Evolutionary conservation across 2,888 invertebrate genomes (phyloP), one percentile per base, ranked within the genome.

Genomic region (Griposia aprilina): DNA sequence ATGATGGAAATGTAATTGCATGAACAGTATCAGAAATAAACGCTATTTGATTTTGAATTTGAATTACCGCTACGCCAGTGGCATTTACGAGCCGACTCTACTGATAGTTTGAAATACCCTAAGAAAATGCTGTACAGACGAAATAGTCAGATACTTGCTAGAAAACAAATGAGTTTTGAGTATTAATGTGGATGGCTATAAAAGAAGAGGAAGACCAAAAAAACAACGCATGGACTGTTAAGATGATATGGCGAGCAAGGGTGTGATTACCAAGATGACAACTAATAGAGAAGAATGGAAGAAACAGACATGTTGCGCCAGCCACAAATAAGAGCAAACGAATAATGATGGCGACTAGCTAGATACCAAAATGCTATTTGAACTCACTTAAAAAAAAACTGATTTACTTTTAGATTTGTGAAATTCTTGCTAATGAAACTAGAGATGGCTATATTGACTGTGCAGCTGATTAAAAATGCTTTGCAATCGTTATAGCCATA

Each of bases 141-240:
- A 41, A 78, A 78, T 66, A 45, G 23, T 67, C 17, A 36, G 57
- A 60, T 5, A 57, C 30, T 11, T 26, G 26, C 13, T 76, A 74
- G 6, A 45, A n/a, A 74, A 63, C 52, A n/a, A 55, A 63, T 48
- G 3, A 41, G 17, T 45, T 30, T 68, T 52, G 8, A 23, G 50
- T 52, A 30, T 15, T 10, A 45, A 10, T 23, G 4, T 5, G 11
- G 6, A 20, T 26, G 48, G 50, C 8, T 50, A 15, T 15, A 50
- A 23, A 15, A 68, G 52, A 17, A 17, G 30, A 15, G 30, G 52
- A n/a, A 68, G 17, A 68, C 23, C 52, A 30, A 15, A 30, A 15
- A 36, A 52, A 30, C 15, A 1, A 30, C 30, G 15, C 8, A 17
- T 23, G 1, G 30, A 15, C 1, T 50, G 1, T 68, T 0, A 68